These are phyloP conservation scores for Drosophila paramelanica DNA, from an alignment of 2,888 invertebrate genomes.

Conservation along the genomic window DNA sequence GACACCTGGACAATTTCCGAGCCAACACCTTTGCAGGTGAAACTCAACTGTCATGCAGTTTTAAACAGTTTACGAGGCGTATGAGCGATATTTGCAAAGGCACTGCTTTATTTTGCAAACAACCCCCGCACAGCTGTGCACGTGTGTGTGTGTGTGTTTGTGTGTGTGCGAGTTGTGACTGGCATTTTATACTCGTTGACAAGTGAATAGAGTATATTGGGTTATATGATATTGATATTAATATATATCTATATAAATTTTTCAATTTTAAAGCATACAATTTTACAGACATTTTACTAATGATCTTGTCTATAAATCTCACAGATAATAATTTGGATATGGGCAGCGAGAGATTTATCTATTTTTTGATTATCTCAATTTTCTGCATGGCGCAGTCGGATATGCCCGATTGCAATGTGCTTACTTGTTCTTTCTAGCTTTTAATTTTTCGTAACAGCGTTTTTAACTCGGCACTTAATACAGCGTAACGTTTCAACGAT, in stretches of 20 bases:
- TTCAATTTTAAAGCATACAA: too few relatives aligned
- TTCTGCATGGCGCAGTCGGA: too few relatives aligned
- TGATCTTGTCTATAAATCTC: too few relatives aligned
- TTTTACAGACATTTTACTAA: too few relatives aligned
- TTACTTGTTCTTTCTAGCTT: constrained; percentile 3
- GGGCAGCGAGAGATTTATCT: too few relatives aligned
- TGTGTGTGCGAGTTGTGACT: constrained; percentile 1
- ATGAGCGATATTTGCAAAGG: constrained; percentile 71
- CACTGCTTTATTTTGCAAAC: constrained; percentile 39
- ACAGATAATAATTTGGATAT: too few relatives aligned
- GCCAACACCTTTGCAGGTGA: constrained; percentile 60
- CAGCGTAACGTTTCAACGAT: constrained; percentile 61
- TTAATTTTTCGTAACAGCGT: constrained; percentile 12
- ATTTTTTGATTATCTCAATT: too few relatives aligned
- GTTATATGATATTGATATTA: too few relatives aligned
- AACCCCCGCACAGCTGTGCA: constrained; percentile 1
- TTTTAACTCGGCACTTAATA: constrained; percentile 46
- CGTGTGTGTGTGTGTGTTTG: constrained; percentile 3
- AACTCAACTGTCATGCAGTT: constrained; percentile 75
- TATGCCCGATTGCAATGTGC: too few relatives aligned
- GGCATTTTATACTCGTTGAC: constrained; percentile 2
- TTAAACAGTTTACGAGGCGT: constrained; percentile 78
- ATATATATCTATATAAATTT: too few relatives aligned
- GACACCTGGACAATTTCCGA: constrained; percentile 40
- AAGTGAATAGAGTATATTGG: too few relatives aligned